These are phyloP conservation scores for Argopecten irradians DNA, from an alignment of 1,140 invertebrate genomes.

Conservation along the genomic window DNA sequence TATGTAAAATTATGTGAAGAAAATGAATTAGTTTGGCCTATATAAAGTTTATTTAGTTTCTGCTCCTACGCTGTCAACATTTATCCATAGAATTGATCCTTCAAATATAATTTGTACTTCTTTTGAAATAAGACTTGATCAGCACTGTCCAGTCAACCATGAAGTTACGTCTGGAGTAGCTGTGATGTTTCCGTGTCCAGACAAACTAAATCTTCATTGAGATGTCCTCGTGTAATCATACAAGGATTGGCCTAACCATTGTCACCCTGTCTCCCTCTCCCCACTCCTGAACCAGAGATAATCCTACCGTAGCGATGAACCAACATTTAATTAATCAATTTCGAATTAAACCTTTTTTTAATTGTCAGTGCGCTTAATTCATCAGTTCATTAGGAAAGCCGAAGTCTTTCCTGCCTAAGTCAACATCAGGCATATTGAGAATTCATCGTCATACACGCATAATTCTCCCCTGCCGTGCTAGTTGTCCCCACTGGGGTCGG, in stretches of 20 bases:
- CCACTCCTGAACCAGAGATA: not conserved
- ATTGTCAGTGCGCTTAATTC: not conserved
- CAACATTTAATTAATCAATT: slow-evolving; percentile 12
- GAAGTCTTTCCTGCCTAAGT: not conserved
- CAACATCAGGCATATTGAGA: not conserved
- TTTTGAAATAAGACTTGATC: too few species aligned
- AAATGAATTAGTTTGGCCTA: too few species aligned
- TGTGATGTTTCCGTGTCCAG: not conserved
- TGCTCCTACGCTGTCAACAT: too few species aligned
- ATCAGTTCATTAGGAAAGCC: not conserved
- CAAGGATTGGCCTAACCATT: not conserved
- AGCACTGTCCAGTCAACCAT: too few species aligned
- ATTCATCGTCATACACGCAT: not conserved
- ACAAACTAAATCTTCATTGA: not conserved
- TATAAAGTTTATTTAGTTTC: too few species aligned
- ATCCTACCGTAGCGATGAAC: not conserved
- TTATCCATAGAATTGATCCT: too few species aligned
- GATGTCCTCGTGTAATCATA: not conserved
- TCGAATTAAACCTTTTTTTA: not conserved
- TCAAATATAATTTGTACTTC: too few species aligned
- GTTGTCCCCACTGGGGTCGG: not conserved
- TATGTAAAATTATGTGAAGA: too few species aligned
- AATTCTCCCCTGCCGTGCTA: not conserved
- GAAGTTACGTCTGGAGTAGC: too few species aligned
- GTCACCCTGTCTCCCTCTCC: not conserved